Evolutionary conservation across 2,888 invertebrate genomes (phyloP).

Genomic region (Drosophila lutescens): DNA sequence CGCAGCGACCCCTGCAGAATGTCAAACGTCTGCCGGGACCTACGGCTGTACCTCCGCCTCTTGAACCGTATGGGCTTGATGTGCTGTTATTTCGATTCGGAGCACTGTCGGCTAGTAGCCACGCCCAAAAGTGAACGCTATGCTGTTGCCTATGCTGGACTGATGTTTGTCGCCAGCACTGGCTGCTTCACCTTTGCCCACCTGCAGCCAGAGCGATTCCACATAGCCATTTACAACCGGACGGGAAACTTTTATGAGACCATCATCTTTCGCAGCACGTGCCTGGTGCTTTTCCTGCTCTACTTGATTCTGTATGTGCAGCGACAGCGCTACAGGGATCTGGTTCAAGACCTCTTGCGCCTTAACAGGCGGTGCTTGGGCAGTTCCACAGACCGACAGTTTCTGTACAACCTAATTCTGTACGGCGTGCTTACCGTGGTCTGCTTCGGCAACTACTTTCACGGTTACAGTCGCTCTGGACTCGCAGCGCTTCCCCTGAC

Average conservation of each 20-base stretch:
- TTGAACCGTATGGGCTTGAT: constrained; percentile 53
- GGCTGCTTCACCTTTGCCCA: constrained; percentile 31
- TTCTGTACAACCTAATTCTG: constrained; percentile 38
- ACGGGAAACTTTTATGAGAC: constrained; percentile 63
- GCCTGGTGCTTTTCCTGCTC: constrained; percentile 45
- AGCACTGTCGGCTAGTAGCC: constrained; percentile 33
- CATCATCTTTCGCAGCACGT: constrained; percentile 45
- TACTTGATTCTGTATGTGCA: constrained; percentile 50
- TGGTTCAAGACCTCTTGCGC: constrained; percentile 48
- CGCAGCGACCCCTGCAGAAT: constrained; percentile 28
- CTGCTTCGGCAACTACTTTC: constrained; percentile 34
- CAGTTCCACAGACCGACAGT: constrained; percentile 15
- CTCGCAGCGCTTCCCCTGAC: neutral
- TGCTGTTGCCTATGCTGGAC: constrained; percentile 28
- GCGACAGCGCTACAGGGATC: constrained; percentile 42
- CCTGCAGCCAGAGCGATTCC: constrained; percentile 32
- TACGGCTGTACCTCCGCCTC: constrained; percentile 50
- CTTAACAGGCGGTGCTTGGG: constrained; percentile 38
- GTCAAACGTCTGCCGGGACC: constrained; percentile 44
- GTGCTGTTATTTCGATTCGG: constrained; percentile 45
- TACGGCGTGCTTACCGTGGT: constrained; percentile 39
- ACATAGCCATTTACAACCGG: constrained; percentile 40
- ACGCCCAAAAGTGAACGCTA: constrained; percentile 47
- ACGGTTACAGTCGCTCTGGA: constrained; percentile 32
- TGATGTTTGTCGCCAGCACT: neutral